Evolutionary conservation across 2,888 invertebrate species (phyloP), one percentile per base, ranked within the genome.

Genomic region (Himalopsyche tibetana): DNA sequence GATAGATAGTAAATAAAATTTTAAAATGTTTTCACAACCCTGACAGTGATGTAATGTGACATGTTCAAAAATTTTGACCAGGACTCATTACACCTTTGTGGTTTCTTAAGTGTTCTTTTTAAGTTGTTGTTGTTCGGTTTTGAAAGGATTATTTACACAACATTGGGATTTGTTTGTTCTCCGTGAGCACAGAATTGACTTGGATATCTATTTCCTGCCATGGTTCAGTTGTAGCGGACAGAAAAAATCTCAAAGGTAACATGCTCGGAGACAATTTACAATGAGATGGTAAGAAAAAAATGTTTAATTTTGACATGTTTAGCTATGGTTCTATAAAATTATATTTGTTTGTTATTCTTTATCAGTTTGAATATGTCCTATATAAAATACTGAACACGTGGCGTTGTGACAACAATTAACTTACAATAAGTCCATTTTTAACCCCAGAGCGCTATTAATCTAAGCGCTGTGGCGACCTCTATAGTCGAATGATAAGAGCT

Each of bases 31-130:
- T 28, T 28, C 28, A 63, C 63, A 63, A 4, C 63, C 63, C 63
- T 63, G 19, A 83, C 85, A 83, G 74, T 82, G 87, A 84, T 85
- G 86, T 87, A 87, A 87, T 87, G 87, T 84, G 85, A 69, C 87
- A 63, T 85, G 74, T 28, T 55, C 28, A 82, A 82, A 80, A 85
- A 74, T 85, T 86, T 69, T 85, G 87, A 85, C 79, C 87, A 82
- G 80, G 87, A 83, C 87, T 84, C 87, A 85, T 87, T 80, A 63
- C 40, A 87, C 84, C 81, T 82, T 36, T 38, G 51, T 55, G 51
- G 74, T 63, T 63, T 63, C 63, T 63, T 63, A 63, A 63, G 63
- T 63, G 63, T 63, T 63, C 63, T 63, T 63, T 63, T 63, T 63
- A 63, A 63, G 63, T 63, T 19, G 63, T 63, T 63, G 63, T 63